Evolutionary conservation across 2,888 invertebrate genomes (phyloP).

Genomic region (Noctua janthe): DNA sequence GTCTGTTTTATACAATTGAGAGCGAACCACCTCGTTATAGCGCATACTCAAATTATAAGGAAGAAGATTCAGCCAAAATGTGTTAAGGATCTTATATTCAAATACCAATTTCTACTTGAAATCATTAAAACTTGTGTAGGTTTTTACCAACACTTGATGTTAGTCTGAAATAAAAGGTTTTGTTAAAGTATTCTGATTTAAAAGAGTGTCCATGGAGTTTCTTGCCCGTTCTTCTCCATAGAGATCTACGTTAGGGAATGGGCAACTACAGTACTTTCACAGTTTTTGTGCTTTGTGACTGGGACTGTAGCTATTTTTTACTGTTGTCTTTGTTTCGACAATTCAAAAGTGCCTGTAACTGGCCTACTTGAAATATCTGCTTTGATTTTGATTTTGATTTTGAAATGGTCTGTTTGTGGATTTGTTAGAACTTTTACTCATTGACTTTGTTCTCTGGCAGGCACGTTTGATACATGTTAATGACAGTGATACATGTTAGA

Average conservation of each 20-base stretch:
- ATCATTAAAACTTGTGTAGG: neutral
- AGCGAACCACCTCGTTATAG: slow-evolving; percentile 24
- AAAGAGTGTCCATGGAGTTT: no score
- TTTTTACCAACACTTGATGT: neutral
- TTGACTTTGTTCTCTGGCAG: neutral
- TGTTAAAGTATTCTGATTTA: no score
- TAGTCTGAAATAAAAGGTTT: no score
- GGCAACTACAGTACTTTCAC: no score
- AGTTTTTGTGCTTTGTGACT: no score
- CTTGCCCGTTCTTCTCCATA: no score
- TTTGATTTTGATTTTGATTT: no score
- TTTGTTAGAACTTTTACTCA: neutral
- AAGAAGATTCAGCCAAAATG: slow-evolving; percentile 22
- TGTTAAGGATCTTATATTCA: neutral
- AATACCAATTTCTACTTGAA: neutral
- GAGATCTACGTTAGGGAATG: no score
- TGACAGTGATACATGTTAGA: neutral
- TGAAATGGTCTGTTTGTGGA: neutral
- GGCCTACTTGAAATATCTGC: no score
- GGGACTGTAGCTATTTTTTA: no score
- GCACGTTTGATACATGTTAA: neutral
- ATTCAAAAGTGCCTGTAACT: no score
- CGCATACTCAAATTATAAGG: neutral
- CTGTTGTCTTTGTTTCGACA: no score
- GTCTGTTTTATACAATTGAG: slow-evolving; percentile 28